Conservation (phyloP, 2,888 invertebrate species). For the Brachypalpus laphriformis region DNA sequence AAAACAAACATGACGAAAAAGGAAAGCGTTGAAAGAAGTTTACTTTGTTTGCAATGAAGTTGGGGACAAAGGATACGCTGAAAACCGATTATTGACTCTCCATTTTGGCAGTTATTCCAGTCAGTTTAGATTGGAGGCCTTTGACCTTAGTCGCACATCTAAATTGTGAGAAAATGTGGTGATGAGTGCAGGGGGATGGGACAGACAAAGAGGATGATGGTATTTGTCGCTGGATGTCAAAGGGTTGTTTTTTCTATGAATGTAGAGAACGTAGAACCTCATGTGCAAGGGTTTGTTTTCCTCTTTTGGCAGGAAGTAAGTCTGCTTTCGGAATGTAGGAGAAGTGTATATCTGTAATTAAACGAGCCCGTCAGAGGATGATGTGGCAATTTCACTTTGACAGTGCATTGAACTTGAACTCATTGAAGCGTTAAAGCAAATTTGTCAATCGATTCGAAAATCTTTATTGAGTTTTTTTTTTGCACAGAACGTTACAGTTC, state of each 20-base stretch:
- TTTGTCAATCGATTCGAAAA: background rate
- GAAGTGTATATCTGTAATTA: background rate
- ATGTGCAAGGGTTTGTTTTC: slow-evolving; percentile 8
- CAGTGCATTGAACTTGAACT: slow-evolving; percentile 66
- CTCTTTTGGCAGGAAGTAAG: slow-evolving; percentile 56
- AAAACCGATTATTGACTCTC: slow-evolving; percentile 46
- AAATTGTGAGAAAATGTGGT: slow-evolving; percentile 7
- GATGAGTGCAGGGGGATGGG: slow-evolving; percentile 16
- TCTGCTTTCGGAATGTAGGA: slow-evolving; percentile 25
- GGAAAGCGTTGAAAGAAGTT: slow-evolving; percentile 38
- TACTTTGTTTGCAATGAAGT: slow-evolving; percentile 12
- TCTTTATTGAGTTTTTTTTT: background rate
- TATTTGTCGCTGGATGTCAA: slow-evolving; percentile 62
- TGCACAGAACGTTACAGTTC: no score
- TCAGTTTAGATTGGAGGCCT: slow-evolving; percentile 43
- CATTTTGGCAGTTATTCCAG: slow-evolving; percentile 45
- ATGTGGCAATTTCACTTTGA: slow-evolving; percentile 57
- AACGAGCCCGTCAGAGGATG: background rate
- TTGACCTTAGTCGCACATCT: slow-evolving; percentile 54
- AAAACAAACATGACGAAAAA: slow-evolving; percentile 28
- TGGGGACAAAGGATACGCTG: background rate
- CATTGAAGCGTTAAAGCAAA: background rate
- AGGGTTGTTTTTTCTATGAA: slow-evolving; percentile 36
- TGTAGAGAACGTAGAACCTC: slow-evolving; percentile 62
- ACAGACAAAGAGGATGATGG: slow-evolving; percentile 50